A percentile compares a stretch with the other conserved stretches of the same genome.
These are phyloP conservation scores for Tribolium freemani DNA, from an alignment of 2,888 invertebrate species.

Conservation along the genomic window DNA sequence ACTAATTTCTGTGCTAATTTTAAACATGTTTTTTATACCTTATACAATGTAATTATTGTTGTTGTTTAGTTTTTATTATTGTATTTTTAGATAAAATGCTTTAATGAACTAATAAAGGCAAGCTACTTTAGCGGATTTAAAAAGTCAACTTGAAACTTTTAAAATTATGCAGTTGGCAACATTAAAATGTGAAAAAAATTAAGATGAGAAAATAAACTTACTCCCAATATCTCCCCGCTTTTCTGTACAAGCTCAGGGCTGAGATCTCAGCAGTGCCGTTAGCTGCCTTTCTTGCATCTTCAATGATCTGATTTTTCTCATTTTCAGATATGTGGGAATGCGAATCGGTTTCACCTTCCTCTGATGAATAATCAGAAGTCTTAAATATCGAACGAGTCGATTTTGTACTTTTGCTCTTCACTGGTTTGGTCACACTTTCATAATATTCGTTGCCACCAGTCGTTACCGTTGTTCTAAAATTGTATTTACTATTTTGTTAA, in stretches of 20 bases:
- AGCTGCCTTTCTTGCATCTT: slow-evolving; percentile 71
- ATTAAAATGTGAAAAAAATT: slow-evolving; percentile 12
- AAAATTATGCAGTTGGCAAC: slow-evolving; percentile 12
- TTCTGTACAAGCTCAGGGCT: slow-evolving; percentile 81
- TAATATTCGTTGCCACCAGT: slow-evolving; percentile 4
- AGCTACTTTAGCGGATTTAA: not conserved
- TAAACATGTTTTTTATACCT: too few species aligned
- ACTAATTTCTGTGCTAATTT: too few species aligned
- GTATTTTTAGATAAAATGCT: too few species aligned
- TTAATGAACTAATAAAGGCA: too few species aligned
- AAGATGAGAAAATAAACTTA: slow-evolving; percentile 68
- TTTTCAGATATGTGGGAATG: slow-evolving; percentile 67
- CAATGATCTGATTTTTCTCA: slow-evolving; percentile 64
- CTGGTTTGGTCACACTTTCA: slow-evolving; percentile 51
- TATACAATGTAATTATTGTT: too few species aligned
- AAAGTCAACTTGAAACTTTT: not conserved
- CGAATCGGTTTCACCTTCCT: slow-evolving; percentile 70
- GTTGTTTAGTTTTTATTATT: too few species aligned
- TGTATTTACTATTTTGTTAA: too few species aligned
- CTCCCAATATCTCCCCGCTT: slow-evolving; percentile 90
- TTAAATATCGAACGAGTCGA: slow-evolving; percentile 58
- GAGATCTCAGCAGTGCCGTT: slow-evolving; percentile 73
- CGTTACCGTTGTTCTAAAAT: slow-evolving; percentile 6
- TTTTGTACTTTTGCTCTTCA: slow-evolving; percentile 26
- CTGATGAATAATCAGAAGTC: slow-evolving; percentile 78